A percentile compares a stretch with the other conserved stretches of the same genome.
These are phyloP conservation scores for Siphlonurus alternatus DNA, from an alignment of 2,888 invertebrate genomes.

Conservation along the genomic window DNA sequence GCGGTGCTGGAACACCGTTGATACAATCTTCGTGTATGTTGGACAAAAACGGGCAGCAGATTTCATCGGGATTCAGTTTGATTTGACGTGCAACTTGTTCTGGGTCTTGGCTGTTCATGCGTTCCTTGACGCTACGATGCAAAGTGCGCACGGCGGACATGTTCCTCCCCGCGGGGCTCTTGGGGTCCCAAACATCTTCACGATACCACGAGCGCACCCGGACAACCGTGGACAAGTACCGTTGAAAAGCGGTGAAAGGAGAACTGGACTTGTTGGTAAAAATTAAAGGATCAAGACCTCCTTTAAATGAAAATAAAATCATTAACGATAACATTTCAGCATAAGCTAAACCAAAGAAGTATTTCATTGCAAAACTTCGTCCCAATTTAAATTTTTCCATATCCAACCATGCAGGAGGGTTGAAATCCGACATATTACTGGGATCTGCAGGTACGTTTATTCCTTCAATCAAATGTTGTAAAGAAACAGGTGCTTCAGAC, in stretches of 20 bases:
- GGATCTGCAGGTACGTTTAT: not conserved
- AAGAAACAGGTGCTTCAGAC: too few relatives aligned
- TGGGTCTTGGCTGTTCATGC: conserved; percentile 14
- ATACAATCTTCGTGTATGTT: not conserved
- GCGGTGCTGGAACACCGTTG: not conserved
- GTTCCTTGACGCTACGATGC: conserved; percentile 24
- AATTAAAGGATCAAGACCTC: conserved; percentile 28
- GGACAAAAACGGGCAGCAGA: not conserved
- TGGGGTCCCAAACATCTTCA: conserved; percentile 29
- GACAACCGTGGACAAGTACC: conserved; percentile 30
- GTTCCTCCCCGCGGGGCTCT: conserved; percentile 27
- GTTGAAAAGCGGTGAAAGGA: conserved; percentile 27
- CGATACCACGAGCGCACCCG: conserved; percentile 21
- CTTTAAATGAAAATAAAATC: conserved; percentile 25
- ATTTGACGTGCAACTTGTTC: not conserved
- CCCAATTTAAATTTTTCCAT: conserved; percentile 28
- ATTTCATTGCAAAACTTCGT: conserved; percentile 27
- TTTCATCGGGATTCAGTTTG: not conserved
- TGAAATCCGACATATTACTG: not conserved
- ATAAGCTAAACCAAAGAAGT: conserved; percentile 23
- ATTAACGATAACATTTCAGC: conserved; percentile 26
- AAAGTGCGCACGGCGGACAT: conserved; percentile 27
- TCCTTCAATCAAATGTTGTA: not conserved
- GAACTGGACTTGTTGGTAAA: conserved; percentile 30
- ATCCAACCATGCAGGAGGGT: conserved; percentile 27